phyloP scores from a whole-genome alignment of 2,797 vertebrate species.

The Numenius phaeopus region DNA sequence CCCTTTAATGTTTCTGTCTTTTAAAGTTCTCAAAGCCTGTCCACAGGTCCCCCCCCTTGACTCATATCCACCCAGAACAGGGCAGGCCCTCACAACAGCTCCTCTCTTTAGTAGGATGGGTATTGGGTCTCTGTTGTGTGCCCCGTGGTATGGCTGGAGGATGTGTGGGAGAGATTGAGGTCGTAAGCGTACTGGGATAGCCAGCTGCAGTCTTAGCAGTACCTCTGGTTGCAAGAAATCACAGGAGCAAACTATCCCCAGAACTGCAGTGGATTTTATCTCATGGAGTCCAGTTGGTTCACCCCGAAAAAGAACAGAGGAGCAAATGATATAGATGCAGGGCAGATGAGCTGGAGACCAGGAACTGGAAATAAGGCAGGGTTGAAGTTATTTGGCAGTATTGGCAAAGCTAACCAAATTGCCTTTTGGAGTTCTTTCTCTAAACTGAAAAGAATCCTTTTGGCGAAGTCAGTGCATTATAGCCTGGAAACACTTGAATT shows the following conservation, averaged over 20 bases:
- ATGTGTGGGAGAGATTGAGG: background rate
- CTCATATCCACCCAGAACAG: background rate
- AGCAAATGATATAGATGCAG: background rate
- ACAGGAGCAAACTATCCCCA: background rate
- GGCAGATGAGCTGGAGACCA: background rate
- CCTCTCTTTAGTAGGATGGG: background rate
- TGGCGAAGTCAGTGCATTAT: background rate
- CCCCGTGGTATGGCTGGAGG: background rate
- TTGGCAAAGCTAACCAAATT: background rate
- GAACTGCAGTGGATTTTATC: background rate
- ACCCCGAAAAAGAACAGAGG: background rate
- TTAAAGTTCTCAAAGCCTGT: background rate
- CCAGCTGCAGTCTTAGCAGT: background rate
- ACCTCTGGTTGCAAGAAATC: background rate
- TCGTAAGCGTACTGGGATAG: background rate
- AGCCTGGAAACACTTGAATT: background rate
- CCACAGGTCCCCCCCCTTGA: rapidly evolving
- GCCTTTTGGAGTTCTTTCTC: background rate
- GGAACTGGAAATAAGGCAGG: background rate
- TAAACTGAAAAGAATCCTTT: background rate
- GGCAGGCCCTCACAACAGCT: background rate
- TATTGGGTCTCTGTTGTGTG: background rate
- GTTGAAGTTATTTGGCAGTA: background rate
- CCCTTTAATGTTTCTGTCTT: background rate
- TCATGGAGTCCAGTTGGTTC: background rate